Conservation (phyloP, 2,888 invertebrate genomes). For the Leucozona laternaria region DNA sequence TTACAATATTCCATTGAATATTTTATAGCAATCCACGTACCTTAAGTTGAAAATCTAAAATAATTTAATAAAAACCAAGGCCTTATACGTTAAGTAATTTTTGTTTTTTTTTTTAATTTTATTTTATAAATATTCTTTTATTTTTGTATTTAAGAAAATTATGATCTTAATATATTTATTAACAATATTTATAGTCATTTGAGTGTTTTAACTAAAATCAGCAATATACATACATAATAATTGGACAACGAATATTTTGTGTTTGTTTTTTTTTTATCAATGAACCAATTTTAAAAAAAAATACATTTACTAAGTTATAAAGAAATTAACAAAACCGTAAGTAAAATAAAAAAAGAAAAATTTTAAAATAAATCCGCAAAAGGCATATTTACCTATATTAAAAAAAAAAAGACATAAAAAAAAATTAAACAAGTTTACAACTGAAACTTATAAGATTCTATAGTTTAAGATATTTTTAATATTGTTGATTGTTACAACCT, state of each 20-base stretch:
- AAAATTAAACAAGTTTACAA: slow-evolving; percentile 57
- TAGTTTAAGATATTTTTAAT: slow-evolving; percentile 73
- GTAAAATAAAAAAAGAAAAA: slow-evolving; percentile 32
- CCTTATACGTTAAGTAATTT: slow-evolving; percentile 18
- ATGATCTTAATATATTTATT: background rate
- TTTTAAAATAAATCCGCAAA: slow-evolving; percentile 18
- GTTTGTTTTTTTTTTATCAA: background rate
- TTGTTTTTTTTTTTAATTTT: background rate
- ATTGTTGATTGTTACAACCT: slow-evolving; percentile 75
- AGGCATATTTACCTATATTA: slow-evolving; percentile 10
- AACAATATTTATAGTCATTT: slow-evolving; percentile 55
- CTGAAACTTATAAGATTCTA: slow-evolving; percentile 68
- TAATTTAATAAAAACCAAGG: slow-evolving; percentile 6
- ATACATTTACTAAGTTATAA: slow-evolving; percentile 20
- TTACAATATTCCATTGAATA: background rate
- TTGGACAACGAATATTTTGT: slow-evolving; percentile 35
- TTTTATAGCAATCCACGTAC: slow-evolving; percentile 18
- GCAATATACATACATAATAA: slow-evolving; percentile 48
- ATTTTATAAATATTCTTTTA: background rate
- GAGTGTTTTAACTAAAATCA: slow-evolving; percentile 43
- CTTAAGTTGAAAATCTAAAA: background rate
- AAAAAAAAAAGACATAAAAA: background rate
- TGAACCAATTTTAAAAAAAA: slow-evolving; percentile 51
- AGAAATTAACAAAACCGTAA: slow-evolving; percentile 42
- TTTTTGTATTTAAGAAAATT: background rate